Evolutionary conservation across 2,797 vertebrate genomes (phyloP), one percentile per base, ranked within the genome.

Genomic region (Jordanella pulchra): DNA sequence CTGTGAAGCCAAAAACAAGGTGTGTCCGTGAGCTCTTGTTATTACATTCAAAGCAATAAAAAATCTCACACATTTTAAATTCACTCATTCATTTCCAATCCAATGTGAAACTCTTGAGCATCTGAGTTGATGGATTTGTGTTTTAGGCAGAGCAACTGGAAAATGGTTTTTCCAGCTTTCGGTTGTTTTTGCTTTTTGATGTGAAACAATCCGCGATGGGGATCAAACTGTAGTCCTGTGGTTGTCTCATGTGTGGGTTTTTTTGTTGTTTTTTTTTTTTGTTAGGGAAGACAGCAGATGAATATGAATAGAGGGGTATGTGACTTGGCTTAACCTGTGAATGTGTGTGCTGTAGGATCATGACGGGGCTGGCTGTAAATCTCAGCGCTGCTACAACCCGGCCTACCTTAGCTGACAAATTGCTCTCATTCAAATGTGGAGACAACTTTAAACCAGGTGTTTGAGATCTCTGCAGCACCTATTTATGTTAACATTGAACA

Each of bases 251-350:
- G 91, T 92, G 91, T 90, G 85, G 88, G 84, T 85, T 88, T 89
- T 94, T 92, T 94, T 90, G 92, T 92, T 87, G n/a, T n/a, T n/a
- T n/a, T 88, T 84, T 85, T 88, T 89, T 94, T 92, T 94, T 90
- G 92, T 92, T 87, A 90, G 89, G 28, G 74, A 91, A 89, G 93
- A 93, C 89, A 90, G 91, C 68, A 76, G 88, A 93, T 94, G 93
- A 95, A 94, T 94, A 93, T 94, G 93, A 95, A 94, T 94, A 86
- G 93, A 79, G 85, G 89, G 86, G 90, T 95, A 88, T 94, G 90
- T 83, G 76, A 89, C 87, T 84, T 77, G 85, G 87, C 84, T 84
- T 90, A 85, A 85, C 91, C 84, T 90, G 84, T 70, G 88, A 39
- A 78, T 83, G 89, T 86, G 86, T 82, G 83, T 53, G 39, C 87